A percentile compares a stretch with the other conserved stretches of the same genome.
These are phyloP conservation scores for Protophormia terraenovae DNA, from an alignment of 2,888 invertebrate genomes.

Conservation along the genomic window DNA sequence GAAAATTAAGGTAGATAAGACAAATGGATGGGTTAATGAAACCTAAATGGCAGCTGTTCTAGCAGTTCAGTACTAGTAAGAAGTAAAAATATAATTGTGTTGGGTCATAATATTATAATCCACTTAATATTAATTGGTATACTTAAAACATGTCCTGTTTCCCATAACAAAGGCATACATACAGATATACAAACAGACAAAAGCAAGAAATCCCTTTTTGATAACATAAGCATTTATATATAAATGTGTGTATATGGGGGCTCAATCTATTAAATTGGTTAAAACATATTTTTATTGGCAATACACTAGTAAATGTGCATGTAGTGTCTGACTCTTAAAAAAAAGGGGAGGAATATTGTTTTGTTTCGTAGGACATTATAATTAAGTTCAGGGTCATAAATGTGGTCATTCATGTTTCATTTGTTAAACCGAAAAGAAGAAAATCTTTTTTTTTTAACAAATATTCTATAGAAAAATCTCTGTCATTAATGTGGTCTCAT, in stretches of 20 bases:
- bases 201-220: slow-evolving; percentile 22
- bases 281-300: slow-evolving; percentile 66
- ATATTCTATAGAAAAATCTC: slow-evolving; percentile 35
- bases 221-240: not conserved
- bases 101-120: slow-evolving; percentile 79
- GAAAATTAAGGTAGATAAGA: slow-evolving; percentile 44
- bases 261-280: slow-evolving; percentile 44
- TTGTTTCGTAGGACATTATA: slow-evolving; percentile 38
- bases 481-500: slow-evolving; percentile 60
- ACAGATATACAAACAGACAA: not conserved
- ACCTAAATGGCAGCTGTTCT: slow-evolving; percentile 41
- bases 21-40: slow-evolving; percentile 65
- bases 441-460: not conserved
- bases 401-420: slow-evolving; percentile 76
- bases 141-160: slow-evolving; percentile 73
- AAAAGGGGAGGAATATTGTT: slow-evolving; percentile 10
- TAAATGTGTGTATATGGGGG: not conserved
- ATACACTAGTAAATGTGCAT: slow-evolving; percentile 5
- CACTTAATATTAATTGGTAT: slow-evolving; percentile 80
- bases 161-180: slow-evolving; percentile 37
- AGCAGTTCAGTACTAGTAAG: not conserved
- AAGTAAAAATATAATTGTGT: slow-evolving; percentile 14
- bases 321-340: not conserved
- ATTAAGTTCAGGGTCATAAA: slow-evolving; percentile 73
- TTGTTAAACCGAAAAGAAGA: slow-evolving; percentile 65